phyloP scores from a whole-genome alignment of 1,140 invertebrate species.

The Rhyzopertha dominica region DNA sequence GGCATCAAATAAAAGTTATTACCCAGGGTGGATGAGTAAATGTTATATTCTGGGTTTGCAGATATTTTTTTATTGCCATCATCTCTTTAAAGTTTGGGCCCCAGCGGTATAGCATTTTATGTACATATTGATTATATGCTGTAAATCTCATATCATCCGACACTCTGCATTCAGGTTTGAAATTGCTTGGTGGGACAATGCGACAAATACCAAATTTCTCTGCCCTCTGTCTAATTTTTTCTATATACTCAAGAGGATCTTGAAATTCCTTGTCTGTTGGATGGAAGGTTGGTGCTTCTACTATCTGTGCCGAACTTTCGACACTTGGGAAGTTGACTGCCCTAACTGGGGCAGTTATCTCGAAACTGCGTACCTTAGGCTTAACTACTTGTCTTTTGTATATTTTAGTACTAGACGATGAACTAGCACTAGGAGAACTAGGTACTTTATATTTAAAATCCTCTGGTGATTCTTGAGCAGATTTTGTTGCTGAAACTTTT shows the following conservation, averaged over 20 bases:
- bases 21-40: slow-evolving; percentile 73
- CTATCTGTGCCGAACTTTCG: slow-evolving; percentile 55
- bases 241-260: slow-evolving; percentile 86
- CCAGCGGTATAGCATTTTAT: slow-evolving; percentile 85
- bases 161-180: slow-evolving; percentile 87
- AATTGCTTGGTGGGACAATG: slow-evolving; percentile 80
- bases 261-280: slow-evolving; percentile 74
- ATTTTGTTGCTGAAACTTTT: slow-evolving; percentile 14
- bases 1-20: slow-evolving; percentile 29
- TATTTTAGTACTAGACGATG: slow-evolving; percentile 42
- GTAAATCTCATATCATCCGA: slow-evolving; percentile 74
- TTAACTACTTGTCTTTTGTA: slow-evolving; percentile 33
- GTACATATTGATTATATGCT: slow-evolving; percentile 87
- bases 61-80: slow-evolving; percentile 79
- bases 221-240: slow-evolving; percentile 72
- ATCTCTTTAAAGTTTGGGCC: slow-evolving; percentile 83
- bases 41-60: slow-evolving; percentile 71
- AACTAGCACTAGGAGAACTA: slow-evolving; percentile 44
- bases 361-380: slow-evolving; percentile 36
- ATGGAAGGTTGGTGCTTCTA: slow-evolving; percentile 78
- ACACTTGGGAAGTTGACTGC: slow-evolving; percentile 51
- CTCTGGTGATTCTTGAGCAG: slow-evolving; percentile 20
- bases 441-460: slow-evolving; percentile 43
- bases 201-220: slow-evolving; percentile 83
- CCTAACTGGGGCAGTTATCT: slow-evolving; percentile 45